These are phyloP conservation scores for Patella ulyssiponensis DNA, from an alignment of 2,888 invertebrate species.

Conservation along the genomic window DNA sequence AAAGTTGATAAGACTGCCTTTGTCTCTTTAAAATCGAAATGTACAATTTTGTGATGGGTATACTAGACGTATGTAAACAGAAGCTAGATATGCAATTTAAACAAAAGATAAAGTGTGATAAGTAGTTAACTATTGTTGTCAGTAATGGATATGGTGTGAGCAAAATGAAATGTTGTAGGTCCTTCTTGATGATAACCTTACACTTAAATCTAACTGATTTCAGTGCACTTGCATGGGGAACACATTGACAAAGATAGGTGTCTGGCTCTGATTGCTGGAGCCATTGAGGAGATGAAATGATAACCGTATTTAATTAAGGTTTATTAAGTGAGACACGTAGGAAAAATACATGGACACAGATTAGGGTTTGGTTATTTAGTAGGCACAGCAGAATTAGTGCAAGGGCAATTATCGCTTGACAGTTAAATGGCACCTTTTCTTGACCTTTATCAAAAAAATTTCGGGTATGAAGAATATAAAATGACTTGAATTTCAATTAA, in stretches of 20 bases:
- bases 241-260: neutral
- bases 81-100: slow-evolving; percentile 7
- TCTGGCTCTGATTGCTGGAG: neutral
- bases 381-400: too few relatives aligned
- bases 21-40: too few relatives aligned
- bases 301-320: neutral
- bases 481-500: too few relatives aligned
- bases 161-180: neutral
- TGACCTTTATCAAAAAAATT: too few relatives aligned
- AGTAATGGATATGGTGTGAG: slow-evolving; percentile 4
- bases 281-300: slow-evolving; percentile 10
- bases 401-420: too few relatives aligned
- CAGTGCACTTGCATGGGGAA: neutral
- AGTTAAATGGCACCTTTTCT: too few relatives aligned
- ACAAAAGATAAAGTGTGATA: neutral
- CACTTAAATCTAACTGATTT: slow-evolving; percentile 2
- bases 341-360: too few relatives aligned
- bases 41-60: too few relatives aligned
- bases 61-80: neutral
- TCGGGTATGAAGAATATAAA: too few relatives aligned
- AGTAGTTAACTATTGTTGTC: slow-evolving; percentile 8
- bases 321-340: too few relatives aligned
- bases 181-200: slow-evolving; percentile 1
- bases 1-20: too few relatives aligned
- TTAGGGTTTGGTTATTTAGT: too few relatives aligned